These are phyloP conservation scores for Cyrtodaria siliqua DNA, from an alignment of 2,888 invertebrate genomes.

Conservation along the genomic window DNA sequence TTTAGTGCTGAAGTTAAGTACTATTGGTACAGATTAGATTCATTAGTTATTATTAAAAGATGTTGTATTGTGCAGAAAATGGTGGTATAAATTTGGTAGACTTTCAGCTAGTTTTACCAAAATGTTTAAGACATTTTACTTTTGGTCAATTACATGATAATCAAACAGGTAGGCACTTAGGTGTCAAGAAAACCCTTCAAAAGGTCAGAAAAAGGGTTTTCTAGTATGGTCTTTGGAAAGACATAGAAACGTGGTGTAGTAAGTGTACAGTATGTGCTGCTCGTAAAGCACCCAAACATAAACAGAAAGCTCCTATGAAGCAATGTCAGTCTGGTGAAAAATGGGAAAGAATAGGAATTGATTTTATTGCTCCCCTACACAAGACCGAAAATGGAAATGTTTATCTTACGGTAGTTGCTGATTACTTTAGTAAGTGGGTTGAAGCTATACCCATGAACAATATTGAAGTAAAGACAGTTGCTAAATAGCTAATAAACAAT, in stretches of 20 bases:
- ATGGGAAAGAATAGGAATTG: slow-evolving; percentile 35
- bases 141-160: slow-evolving; percentile 3
- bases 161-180: slow-evolving; percentile 20
- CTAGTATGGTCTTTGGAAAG: slow-evolving; percentile 17
- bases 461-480: slow-evolving; percentile 3
- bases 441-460: slow-evolving; percentile 4
- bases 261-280: slow-evolving; percentile 2
- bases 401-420: slow-evolving; percentile 4
- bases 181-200: slow-evolving; percentile 7
- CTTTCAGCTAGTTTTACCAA: slow-evolving; percentile 7
- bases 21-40: neutral
- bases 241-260: slow-evolving; percentile 13
- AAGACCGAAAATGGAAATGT: neutral
- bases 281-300: too few relatives aligned
- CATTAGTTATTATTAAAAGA: neutral
- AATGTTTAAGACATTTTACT: neutral
- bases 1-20: neutral
- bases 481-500: too few relatives aligned
- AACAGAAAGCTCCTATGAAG: too few relatives aligned
- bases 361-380: slow-evolving; percentile 29
- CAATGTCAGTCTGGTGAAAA: slow-evolving; percentile 6
- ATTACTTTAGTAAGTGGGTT: slow-evolving; percentile 10
- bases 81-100: neutral
- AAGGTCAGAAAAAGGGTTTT: slow-evolving; percentile 23
- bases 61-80: too few relatives aligned